These are phyloP conservation scores for Drosophila equinoxialis DNA, from an alignment of 1,140 invertebrate species.

Conservation along the genomic window DNA sequence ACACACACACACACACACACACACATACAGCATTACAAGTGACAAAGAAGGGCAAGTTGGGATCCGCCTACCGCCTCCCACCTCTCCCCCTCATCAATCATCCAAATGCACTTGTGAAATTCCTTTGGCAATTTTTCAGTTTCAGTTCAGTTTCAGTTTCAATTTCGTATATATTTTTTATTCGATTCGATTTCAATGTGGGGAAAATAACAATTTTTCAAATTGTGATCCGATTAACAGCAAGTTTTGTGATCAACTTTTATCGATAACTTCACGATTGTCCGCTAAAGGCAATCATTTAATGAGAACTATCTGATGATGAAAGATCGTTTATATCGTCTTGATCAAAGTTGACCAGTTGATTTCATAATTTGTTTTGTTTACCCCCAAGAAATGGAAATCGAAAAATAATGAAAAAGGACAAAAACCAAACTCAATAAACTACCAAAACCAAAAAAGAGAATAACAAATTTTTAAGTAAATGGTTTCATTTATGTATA, in stretches of 20 bases:
- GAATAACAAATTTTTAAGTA: slow-evolving; percentile 13
- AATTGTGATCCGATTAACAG: neutral
- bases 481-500: slow-evolving; percentile 54
- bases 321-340: too few species aligned
- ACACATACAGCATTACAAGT: neutral
- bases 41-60: neutral
- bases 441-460: neutral
- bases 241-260: too few species aligned
- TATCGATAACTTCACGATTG: too few species aligned
- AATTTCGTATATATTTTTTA: neutral
- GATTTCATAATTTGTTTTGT: slow-evolving; percentile 22
- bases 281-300: too few species aligned
- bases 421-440: neutral
- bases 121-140: too few species aligned
- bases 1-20: too few species aligned
- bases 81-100: neutral
- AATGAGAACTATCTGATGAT: too few species aligned
- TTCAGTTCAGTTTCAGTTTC: neutral
- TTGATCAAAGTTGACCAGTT: neutral
- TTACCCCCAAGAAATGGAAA: slow-evolving; percentile 12
- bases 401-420: slow-evolving; percentile 3
- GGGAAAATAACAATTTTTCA: neutral
- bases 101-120: too few species aligned
- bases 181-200: neutral
- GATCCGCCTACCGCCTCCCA: neutral